Conservation (phyloP, 2,113 vertebrate species). For the Sitta europaea region DNA sequence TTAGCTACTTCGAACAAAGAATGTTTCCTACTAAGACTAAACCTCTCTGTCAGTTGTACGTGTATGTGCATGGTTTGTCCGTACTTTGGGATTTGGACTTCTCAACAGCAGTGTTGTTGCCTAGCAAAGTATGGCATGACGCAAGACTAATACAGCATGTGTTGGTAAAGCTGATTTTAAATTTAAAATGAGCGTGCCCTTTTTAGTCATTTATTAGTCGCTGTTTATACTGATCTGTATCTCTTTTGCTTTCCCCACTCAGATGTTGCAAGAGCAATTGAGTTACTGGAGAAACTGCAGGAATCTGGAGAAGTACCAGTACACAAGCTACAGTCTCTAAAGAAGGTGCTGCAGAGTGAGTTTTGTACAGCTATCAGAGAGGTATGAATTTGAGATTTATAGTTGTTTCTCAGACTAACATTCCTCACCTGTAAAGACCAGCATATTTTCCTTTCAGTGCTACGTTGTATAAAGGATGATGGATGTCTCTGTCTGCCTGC, state of each 20-base stretch:
- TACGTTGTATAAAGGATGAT: not conserved
- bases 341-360: conserved; percentile 98
- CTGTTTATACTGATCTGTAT: not conserved
- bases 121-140: not conserved
- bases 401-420: not conserved
- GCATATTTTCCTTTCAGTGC: not conserved
- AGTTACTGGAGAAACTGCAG: conserved; percentile 96
- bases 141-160: not conserved
- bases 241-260: conserved; percentile 8
- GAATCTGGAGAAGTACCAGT: conserved; percentile 94
- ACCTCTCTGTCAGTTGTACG: not conserved
- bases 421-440: not conserved
- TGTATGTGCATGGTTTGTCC: rapidly evolving
- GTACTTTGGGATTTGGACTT: not conserved
- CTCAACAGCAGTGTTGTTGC: not conserved
- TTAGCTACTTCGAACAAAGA: not conserved
- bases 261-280: conserved; percentile 97
- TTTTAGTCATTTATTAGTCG: not conserved
- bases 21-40: not conserved
- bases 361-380: conserved; percentile 99
- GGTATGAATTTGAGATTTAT: conserved; percentile 78
- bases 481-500: not conserved
- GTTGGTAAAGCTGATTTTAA: conserved; percentile 9
- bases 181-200: not conserved
- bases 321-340: conserved; percentile 95